phyloP scores from a whole-genome alignment of 2,888 invertebrate genomes.

The Pimpla rufipes region DNA sequence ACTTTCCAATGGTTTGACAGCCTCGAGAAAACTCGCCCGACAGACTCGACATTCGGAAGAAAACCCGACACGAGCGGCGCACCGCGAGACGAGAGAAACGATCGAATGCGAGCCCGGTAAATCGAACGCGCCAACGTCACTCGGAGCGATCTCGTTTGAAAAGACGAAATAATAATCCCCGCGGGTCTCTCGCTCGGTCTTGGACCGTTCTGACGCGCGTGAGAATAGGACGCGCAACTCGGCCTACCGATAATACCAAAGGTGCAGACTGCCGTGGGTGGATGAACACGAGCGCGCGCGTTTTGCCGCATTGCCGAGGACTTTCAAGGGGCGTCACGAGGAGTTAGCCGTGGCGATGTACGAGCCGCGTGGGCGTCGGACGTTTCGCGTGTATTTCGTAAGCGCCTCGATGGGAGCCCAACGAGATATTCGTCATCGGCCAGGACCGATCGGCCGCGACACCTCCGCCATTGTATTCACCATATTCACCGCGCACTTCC shows the following conservation, averaged over 20 bases:
- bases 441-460: conserved; percentile 49
- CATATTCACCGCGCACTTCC: conserved; percentile 58
- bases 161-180: too few species aligned
- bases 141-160: too few species aligned
- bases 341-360: conserved; percentile 37
- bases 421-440: conserved; percentile 54
- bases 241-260: conserved; percentile 2
- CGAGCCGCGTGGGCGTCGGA: conserved; percentile 51
- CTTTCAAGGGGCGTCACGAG: conserved; percentile 63
- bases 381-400: conserved; percentile 48
- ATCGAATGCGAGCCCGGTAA: too few species aligned
- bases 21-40: too few species aligned
- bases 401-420: conserved; percentile 52
- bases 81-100: too few species aligned
- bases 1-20: neutral
- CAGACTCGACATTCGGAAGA: too few species aligned
- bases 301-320: conserved; percentile 31
- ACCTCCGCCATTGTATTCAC: conserved; percentile 55
- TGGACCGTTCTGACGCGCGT: conserved; percentile 39
- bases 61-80: too few species aligned
- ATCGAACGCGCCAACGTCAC: too few species aligned
- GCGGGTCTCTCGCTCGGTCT: too few species aligned
- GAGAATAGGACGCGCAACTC: conserved; percentile 36
- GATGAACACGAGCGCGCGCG: conserved; percentile 45
- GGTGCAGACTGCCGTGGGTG: conserved; percentile 64